A percentile compares a stretch with the other conserved stretches of the same genome.
phyloP scores from a whole-genome alignment of 2,113 vertebrate genomes.

The Bucco capensis region DNA sequence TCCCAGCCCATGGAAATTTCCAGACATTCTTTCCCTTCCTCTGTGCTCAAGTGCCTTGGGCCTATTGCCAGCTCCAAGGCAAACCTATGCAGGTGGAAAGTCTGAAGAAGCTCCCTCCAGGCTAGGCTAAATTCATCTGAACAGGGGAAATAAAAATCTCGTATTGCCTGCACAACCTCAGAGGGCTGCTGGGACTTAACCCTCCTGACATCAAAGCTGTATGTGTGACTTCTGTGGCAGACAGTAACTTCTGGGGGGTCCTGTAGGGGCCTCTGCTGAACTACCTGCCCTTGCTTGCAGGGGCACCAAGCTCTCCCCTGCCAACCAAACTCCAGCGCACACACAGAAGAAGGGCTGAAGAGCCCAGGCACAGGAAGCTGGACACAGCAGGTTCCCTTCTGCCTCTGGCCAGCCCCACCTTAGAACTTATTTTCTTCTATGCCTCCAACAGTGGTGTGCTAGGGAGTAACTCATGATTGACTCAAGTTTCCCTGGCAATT shows the following conservation, averaged over 20 bases:
- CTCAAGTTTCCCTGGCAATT: neutral
- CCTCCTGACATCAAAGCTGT: neutral
- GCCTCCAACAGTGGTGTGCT: rapidly evolving
- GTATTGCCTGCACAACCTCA: neutral
- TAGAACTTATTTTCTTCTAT: neutral
- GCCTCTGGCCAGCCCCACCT: neutral
- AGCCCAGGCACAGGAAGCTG: neutral
- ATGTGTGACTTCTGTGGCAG: neutral
- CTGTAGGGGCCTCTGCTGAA: neutral
- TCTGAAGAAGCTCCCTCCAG: slow-evolving; percentile 37
- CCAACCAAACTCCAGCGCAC: neutral
- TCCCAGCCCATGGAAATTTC: slow-evolving; percentile 19
- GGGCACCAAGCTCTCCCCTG: neutral
- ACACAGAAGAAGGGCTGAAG: neutral
- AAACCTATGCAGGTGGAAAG: slow-evolving; percentile 22
- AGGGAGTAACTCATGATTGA: neutral
- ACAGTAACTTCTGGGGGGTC: neutral
- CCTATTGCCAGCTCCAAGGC: neutral
- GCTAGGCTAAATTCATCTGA: neutral
- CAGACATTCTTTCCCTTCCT: slow-evolving; percentile 13
- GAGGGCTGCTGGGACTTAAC: neutral
- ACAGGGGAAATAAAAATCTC: neutral
- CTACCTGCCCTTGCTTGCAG: neutral
- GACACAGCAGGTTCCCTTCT: neutral
- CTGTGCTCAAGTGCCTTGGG: neutral